Conservation (phyloP, 2,888 invertebrate genomes). For the Eubasilissa splendida region DNA sequence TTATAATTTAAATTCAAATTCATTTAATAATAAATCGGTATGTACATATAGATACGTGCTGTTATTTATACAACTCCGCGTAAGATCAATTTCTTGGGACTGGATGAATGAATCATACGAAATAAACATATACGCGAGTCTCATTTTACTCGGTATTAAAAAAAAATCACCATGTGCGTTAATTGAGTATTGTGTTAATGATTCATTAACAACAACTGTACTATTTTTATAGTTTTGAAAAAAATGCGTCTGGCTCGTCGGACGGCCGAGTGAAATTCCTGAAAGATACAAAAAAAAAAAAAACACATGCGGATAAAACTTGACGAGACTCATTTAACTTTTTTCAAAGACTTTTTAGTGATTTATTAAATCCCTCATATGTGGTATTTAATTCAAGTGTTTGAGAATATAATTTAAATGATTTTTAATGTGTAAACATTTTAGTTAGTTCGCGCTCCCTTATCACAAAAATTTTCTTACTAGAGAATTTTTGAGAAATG, state of each 20-base stretch:
- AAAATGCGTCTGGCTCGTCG: constrained; percentile 11
- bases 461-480: no score
- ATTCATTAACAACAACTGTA: constrained; percentile 26
- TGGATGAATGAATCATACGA: not conserved
- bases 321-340: no score
- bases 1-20: no score
- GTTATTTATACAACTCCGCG: not conserved
- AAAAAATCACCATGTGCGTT: constrained; percentile 21
- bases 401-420: no score
- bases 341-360: no score
- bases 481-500: no score
- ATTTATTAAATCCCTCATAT: no score
- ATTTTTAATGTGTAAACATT: no score
- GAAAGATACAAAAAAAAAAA: not conserved
- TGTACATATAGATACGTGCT: no score
- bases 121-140: not conserved
- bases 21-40: no score
- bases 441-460: no score
- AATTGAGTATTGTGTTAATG: constrained; percentile 16
- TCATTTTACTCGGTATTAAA: not conserved
- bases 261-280: not conserved
- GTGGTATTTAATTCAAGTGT: no score
- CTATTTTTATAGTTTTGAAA: constrained; percentile 8
- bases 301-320: not conserved
- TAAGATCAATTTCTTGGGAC: not conserved